Evolutionary conservation across 2,113 vertebrate genomes (phyloP), one percentile per base, ranked within the genome.

Genomic region (Eulemur macaco): DNA sequence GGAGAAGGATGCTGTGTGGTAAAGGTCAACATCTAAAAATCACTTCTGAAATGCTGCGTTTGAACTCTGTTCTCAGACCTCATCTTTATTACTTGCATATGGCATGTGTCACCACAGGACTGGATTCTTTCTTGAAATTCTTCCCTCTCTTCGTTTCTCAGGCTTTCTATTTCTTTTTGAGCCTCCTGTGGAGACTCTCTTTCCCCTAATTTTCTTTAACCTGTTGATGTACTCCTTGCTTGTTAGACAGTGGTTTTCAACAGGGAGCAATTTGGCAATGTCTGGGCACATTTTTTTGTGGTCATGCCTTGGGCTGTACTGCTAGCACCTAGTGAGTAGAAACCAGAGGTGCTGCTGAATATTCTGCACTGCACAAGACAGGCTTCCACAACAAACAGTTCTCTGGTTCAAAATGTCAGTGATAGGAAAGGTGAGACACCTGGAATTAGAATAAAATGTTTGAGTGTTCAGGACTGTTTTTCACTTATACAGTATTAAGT

Each of bases 231-330:
- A 9, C 9, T 81, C 23, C 23, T 92, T 1, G 50, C 8, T 14
- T 31, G 50, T 60, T 29, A 88, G n/a, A 89, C 10, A 52, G 6
- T n/a, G 25, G 5, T 68, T 63, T 34, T 88, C 27, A 17, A 11
- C 13, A 37, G 6, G 18, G 29, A 6, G 8, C 14, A 31, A 14
- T 8, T 23, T 60, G 27, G 20, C 58, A 68, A 21, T 39, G 23
- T n/a, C 23, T 52, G 29, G 45, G 29, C 8, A 25, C 4, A 15
- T 13, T 15, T 39, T 47, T 54, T 66, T 13, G 3, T 9, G 74
- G 47, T 37, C 3, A 11, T 3, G 1, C 14, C 0, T 66, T n/a
- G n/a, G 21, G 5, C 21, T 63, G 1, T 45, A 66, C 17, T n/a
- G 21, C 8, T 3, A 71, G 12, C 13, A 37, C 52, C 42, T 52